A percentile compares a stretch with the other conserved stretches of the same genome.
These are phyloP conservation scores for Todus mexicanus DNA, from an alignment of 2,797 vertebrate genomes.

Conservation along the genomic window DNA sequence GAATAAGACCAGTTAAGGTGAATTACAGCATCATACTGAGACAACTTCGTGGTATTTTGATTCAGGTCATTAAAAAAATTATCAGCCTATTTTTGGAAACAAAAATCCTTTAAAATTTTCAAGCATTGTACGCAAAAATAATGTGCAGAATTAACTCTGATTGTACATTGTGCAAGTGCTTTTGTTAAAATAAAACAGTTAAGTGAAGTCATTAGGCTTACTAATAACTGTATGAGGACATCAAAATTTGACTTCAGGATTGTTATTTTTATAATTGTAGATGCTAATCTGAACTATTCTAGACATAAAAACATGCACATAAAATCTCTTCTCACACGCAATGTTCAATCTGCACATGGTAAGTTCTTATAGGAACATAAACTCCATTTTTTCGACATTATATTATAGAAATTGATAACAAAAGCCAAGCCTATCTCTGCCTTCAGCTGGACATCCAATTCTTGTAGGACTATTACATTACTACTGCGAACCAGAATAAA, in stretches of 20 bases:
- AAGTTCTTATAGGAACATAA: background rate
- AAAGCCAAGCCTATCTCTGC: background rate
- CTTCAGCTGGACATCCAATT: background rate
- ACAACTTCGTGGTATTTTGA: background rate
- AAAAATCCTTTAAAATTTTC: background rate
- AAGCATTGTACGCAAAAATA: background rate
- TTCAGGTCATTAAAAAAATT: background rate
- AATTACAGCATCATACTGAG: background rate
- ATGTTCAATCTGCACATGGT: background rate
- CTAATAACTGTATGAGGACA: background rate
- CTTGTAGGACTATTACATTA: background rate
- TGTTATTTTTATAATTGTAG: background rate
- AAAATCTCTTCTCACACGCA: background rate
- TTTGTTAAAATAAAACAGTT: background rate
- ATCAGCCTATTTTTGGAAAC: background rate
- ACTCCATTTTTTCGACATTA: background rate
- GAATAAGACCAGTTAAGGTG: background rate
- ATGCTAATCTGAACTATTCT: background rate
- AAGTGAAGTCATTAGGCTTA: background rate
- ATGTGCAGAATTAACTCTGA: background rate
- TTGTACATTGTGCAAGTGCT: background rate
- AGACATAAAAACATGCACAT: background rate
- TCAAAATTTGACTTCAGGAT: background rate
- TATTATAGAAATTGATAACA: background rate
- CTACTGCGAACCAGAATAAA: background rate